A percentile compares a stretch with the other conserved stretches of the same genome.
Evolutionary conservation across 2,888 invertebrate genomes (phyloP).

Genomic region (Volucella zonaria): DNA sequence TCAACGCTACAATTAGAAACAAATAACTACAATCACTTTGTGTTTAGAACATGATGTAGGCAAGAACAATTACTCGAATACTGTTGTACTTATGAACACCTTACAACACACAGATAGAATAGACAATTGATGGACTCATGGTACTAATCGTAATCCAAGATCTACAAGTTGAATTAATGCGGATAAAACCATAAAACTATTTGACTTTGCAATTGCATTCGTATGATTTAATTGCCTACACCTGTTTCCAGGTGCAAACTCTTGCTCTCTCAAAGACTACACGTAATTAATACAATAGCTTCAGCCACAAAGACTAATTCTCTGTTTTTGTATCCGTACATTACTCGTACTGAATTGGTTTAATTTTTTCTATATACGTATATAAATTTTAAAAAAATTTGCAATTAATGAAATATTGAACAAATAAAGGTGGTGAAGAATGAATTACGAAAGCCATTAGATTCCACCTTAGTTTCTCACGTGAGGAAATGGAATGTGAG

Average conservation of each 20-base stretch:
- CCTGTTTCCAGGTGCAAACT: constrained; percentile 14
- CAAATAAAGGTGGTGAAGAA: not conserved
- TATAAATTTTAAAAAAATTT: constrained; percentile 30
- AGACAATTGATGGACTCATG: constrained; percentile 2
- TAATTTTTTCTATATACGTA: too few species aligned
- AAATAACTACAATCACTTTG: too few species aligned
- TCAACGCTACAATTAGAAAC: too few species aligned
- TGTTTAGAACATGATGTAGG: too few species aligned
- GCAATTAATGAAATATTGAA: not conserved
- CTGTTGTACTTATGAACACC: too few species aligned
- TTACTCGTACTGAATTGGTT: constrained; percentile 38
- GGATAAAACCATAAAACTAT: not conserved
- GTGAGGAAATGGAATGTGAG: constrained; percentile 61
- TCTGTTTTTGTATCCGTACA: not conserved
- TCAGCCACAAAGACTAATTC: not conserved
- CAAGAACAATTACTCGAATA: too few species aligned
- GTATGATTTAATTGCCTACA: constrained; percentile 35
- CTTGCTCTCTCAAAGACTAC: too few species aligned
- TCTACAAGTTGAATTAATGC: constrained; percentile 11
- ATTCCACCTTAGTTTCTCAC: constrained; percentile 56
- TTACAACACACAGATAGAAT: not conserved
- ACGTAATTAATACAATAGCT: constrained; percentile 43
- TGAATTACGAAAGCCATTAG: constrained; percentile 44
- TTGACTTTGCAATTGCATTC: constrained; percentile 19
- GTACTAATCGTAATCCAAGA: constrained; percentile 14